These are phyloP conservation scores for Oostethus manadensis DNA, from an alignment of 2,113 vertebrate species.

Conservation along the genomic window DNA sequence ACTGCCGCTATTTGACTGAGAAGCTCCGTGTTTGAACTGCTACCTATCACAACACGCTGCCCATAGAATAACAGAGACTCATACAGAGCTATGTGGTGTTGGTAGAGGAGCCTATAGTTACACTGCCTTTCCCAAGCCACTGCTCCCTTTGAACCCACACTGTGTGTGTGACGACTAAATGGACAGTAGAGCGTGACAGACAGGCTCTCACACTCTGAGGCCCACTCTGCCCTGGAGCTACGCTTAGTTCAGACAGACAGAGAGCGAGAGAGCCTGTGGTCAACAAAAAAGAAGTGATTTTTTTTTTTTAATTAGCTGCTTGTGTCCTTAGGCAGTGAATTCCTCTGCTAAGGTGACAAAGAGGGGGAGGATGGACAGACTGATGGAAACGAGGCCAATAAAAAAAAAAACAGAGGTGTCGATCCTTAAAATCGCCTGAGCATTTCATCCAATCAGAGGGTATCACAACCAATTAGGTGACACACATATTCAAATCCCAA, in stretches of 20 bases:
- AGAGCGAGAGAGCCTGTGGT: slow-evolving; percentile 61
- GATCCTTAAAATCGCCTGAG: not conserved
- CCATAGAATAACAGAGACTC: slow-evolving; percentile 67
- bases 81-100: slow-evolving; percentile 70
- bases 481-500: slow-evolving; percentile 7
- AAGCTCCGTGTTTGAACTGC: slow-evolving; percentile 61
- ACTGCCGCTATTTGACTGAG: slow-evolving; percentile 58
- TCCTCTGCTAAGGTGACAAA: slow-evolving; percentile 61
- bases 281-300: slow-evolving; percentile 56
- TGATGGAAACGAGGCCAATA: slow-evolving; percentile 21
- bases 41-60: slow-evolving; percentile 68
- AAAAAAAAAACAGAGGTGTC: not conserved
- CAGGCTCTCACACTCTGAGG: slow-evolving; percentile 67
- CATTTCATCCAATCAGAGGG: slow-evolving; percentile 9
- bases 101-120: slow-evolving; percentile 68
- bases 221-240: slow-evolving; percentile 67
- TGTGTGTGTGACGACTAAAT: slow-evolving; percentile 76
- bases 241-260: slow-evolving; percentile 68
- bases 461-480: slow-evolving; percentile 6
- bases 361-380: slow-evolving; percentile 33
- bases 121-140: slow-evolving; percentile 70
- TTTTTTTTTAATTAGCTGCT: slow-evolving; percentile 63
- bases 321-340: slow-evolving; percentile 71
- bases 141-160: slow-evolving; percentile 65
- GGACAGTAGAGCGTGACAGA: slow-evolving; percentile 72